Evolutionary conservation across 1,140 invertebrate species (phyloP), one percentile per base, ranked within the genome.

Genomic region (Melitaea cinxia): DNA sequence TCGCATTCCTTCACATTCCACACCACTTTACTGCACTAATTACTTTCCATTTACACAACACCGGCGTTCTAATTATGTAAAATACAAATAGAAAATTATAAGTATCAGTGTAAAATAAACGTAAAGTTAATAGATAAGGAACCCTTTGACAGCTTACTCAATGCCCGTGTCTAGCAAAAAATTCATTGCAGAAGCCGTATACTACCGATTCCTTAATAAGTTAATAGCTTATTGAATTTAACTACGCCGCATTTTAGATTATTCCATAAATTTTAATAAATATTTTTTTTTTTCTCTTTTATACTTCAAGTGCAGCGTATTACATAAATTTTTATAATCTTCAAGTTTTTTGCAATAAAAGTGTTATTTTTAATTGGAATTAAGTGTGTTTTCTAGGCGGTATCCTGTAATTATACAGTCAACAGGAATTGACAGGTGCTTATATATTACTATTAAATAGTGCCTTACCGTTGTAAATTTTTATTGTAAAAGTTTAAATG

Each of bases 61-160:
- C 57, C 49, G 53, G 39, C 71, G 67, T 69, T 65, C 69, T 75
- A 75, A 77, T 77, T 77, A 77, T 77, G 70, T 65, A 65, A 77
- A 75, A 75, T 69, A 67, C 61, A 67, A 67, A 69, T 69, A 50
- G 21, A 4, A 7, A 7, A 7, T 1, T 63, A 57, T 59, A 65
- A 66, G n/a, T 72, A 52, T 59, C 37, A 58, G 61, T 68, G 62
- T 61, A 54, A 49, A 54, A 17, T 55, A 59, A 24, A 19, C 57
- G 45, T 56, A 64, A 66, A 68, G 63, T 72, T 21, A 45, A 57
- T 68, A 68, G 60, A 72, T 68, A 68, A 68, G 10, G n/a, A 30
- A 42, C 37, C 64, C 47, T 57, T 70, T 74, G 62, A 71, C 62
- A 52, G 68, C 59, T 65, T 68, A 65, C 60, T 70, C 65, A 50